Conservation (phyloP, 2,113 vertebrate species). For the Gracilinanus agilis region DNA sequence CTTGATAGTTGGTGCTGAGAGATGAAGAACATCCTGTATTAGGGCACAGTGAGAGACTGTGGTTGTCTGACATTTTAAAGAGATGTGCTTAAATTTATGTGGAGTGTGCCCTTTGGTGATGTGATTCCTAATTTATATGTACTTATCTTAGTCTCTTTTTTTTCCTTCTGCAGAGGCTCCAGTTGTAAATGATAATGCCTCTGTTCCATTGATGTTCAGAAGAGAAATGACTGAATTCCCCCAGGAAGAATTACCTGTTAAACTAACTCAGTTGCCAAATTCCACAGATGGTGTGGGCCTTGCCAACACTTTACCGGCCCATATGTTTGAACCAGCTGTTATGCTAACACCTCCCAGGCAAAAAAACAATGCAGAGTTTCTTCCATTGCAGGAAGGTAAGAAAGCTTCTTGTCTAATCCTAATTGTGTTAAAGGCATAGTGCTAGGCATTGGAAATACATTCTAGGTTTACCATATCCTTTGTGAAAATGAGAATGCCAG, state of each 20-base stretch:
- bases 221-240: slow-evolving; percentile 65
- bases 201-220: slow-evolving; percentile 39
- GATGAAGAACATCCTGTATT: not conserved
- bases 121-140: slow-evolving; percentile 8
- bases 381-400: slow-evolving; percentile 80
- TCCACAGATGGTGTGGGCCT: not conserved
- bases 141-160: slow-evolving; percentile 47
- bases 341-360: slow-evolving; percentile 92
- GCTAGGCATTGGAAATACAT: not conserved
- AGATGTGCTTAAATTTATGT: slow-evolving; percentile 26
- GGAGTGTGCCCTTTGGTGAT: slow-evolving; percentile 13
- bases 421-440: not conserved
- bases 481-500: not conserved
- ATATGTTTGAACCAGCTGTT: slow-evolving; percentile 85
- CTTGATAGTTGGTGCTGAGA: not conserved
- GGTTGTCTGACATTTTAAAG: not conserved
- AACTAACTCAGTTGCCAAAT: slow-evolving; percentile 16
- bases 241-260: slow-evolving; percentile 75
- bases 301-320: slow-evolving; percentile 58
- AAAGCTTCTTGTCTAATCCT: slow-evolving; percentile 24
- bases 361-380: slow-evolving; percentile 80
- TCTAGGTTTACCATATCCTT: not conserved
- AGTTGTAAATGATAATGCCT: slow-evolving; percentile 48
- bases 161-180: slow-evolving; percentile 69
- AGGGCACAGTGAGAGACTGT: not conserved